A percentile compares a stretch with the other conserved stretches of the same genome.
These are phyloP conservation scores for Palythoa grandis DNA, from an alignment of 92 coral and sea anemone genomes.

Conservation along the genomic window DNA sequence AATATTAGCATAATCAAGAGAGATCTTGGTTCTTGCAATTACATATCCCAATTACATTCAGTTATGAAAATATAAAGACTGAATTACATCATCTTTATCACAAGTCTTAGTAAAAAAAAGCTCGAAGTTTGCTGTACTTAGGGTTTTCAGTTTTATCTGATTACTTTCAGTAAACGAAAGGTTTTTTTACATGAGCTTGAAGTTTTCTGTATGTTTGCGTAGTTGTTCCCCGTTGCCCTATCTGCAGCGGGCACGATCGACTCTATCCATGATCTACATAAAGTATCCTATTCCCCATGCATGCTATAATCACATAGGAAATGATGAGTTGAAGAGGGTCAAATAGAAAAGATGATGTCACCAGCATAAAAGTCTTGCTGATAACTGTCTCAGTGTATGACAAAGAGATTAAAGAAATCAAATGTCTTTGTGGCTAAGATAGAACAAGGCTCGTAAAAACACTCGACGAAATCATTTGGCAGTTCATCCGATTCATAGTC, in stretches of 20 bases:
- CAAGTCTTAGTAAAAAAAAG: neutral
- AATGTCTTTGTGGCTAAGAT: neutral
- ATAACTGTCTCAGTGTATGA: slow-evolving; percentile 20
- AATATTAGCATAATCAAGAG: neutral
- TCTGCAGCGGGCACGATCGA: neutral
- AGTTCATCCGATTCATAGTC: neutral
- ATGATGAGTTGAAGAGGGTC: neutral
- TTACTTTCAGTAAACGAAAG: neutral
- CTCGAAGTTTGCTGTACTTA: neutral
- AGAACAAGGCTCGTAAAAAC: neutral
- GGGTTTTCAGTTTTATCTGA: neutral
- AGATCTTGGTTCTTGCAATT: neutral
- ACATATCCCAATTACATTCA: neutral
- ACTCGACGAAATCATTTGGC: neutral
- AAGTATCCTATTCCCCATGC: neutral
- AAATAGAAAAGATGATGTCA: slow-evolving; percentile 33
- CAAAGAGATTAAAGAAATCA: slow-evolving; percentile 6
- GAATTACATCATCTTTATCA: neutral
- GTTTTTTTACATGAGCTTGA: neutral
- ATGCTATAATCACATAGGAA: neutral
- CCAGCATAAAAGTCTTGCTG: slow-evolving; percentile 14
- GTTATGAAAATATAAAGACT: neutral
- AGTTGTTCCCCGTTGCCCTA: neutral
- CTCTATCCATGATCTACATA: neutral
- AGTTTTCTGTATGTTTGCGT: neutral